Conservation (phyloP, 1,140 invertebrate species). For the Drosophila rufa region DNA sequence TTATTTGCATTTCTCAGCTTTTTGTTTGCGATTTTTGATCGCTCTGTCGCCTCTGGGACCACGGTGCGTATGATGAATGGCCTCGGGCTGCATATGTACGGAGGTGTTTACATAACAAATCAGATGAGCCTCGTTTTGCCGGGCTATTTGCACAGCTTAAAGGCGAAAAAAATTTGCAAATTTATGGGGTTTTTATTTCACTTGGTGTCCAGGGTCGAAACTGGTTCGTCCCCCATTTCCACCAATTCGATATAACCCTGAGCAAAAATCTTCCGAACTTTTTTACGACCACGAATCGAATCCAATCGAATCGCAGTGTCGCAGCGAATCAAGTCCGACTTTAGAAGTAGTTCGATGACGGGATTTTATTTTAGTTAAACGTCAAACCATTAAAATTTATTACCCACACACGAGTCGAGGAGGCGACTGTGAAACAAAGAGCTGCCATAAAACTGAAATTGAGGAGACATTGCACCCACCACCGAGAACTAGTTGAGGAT, state of each 20-base stretch:
- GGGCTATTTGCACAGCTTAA: slow-evolving; percentile 60
- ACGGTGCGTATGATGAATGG: slow-evolving; percentile 73
- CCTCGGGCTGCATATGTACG: slow-evolving; percentile 34
- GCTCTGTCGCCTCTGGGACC: slow-evolving; percentile 51
- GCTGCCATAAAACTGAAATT: slow-evolving; percentile 37
- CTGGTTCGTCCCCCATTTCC: slow-evolving; percentile 19
- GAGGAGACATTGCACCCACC: slow-evolving; percentile 28
- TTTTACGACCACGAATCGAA: slow-evolving; percentile 40
- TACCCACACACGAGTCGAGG: slow-evolving; percentile 20
- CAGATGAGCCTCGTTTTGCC: slow-evolving; percentile 50
- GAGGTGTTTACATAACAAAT: slow-evolving; percentile 57
- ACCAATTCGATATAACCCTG: slow-evolving; percentile 15
- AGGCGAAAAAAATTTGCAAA: slow-evolving; percentile 47
- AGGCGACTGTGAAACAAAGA: slow-evolving; percentile 46
- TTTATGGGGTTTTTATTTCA: slow-evolving; percentile 43
- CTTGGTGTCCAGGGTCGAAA: slow-evolving; percentile 45
- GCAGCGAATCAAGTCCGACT: slow-evolving; percentile 33
- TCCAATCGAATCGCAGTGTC: slow-evolving; percentile 16
- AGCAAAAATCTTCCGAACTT: slow-evolving; percentile 29
- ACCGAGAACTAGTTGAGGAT: slow-evolving; percentile 37
- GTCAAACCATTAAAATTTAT: slow-evolving; percentile 55
- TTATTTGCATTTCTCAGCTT: slow-evolving; percentile 58
- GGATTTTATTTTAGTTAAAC: slow-evolving; percentile 51
- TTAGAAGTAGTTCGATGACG: slow-evolving; percentile 51
- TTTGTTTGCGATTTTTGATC: slow-evolving; percentile 42